Conservation (phyloP, 2,888 invertebrate genomes). For the Scaptomyza caliginosa region DNA sequence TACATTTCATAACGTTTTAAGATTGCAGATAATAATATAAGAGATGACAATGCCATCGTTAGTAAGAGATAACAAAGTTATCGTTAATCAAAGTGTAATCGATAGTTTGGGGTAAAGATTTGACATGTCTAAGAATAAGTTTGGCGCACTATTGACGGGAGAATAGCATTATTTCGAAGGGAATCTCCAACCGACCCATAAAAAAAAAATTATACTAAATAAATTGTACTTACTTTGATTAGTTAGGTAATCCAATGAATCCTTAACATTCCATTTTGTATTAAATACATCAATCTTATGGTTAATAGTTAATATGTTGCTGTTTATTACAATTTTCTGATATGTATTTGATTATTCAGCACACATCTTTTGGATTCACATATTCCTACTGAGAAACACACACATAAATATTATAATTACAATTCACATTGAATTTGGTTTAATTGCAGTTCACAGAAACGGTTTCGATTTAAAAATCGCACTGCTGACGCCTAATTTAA, state of each 20-base stretch:
- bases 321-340: constrained; percentile 19
- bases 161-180: no score
- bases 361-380: background rate
- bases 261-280: constrained; percentile 7
- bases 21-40: no score
- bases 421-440: constrained; percentile 1
- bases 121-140: no score
- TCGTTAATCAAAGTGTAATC: no score
- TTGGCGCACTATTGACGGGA: no score
- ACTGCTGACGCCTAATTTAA: background rate
- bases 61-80: no score
- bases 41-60: no score
- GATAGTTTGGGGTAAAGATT: no score
- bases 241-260: constrained; percentile 13
- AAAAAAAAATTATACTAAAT: background rate
- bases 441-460: background rate
- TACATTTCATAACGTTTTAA: no score
- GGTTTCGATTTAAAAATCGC: background rate
- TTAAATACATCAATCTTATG: constrained; percentile 10
- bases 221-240: constrained; percentile 19
- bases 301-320: constrained; percentile 4
- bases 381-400: background rate
- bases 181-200: no score
- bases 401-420: background rate
- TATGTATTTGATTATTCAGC: constrained; percentile 17